Base-by-base conservation (phyloP, 2,113 vertebrate genomes). In the Anoura caudifer region DNA sequence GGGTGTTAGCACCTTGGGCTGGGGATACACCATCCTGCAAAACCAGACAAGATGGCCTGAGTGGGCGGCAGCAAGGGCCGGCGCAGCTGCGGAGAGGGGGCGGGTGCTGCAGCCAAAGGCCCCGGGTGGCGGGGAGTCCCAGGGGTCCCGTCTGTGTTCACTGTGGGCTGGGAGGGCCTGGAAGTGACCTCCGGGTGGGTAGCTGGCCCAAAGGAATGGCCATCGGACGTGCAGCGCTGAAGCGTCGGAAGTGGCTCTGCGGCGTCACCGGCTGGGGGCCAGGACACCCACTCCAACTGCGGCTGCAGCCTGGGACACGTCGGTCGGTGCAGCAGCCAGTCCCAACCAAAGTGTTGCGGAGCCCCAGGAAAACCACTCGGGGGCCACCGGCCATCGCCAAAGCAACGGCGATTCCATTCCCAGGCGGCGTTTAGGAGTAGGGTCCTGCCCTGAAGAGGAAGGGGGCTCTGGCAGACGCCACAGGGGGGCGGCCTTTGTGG, bases 11-110 rank as follows among this genome's bases (percentile, higher is more conserved):
- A 43, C 70, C 72, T 50, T 36, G 36, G 95, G 90, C 79, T 85
- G 93, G 4, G 70, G 20, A 15, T 85, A 92, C 5, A 17, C 1
- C 43, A 79, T 72, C 77, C 84, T 94, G 89, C 13, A 65, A 92
- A 22, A 43, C n/a, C 75, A 24, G 36, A 38, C 33, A 9, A 3
- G 0, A n/a, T 2, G 10, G 14, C 0, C 1, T 13, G 69, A 14
- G 47, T 28, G 28, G 36, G 38, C 16, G 11, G 16, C 33, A 45
- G 43, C 43, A 45, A n/a, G n/a, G n/a, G n/a, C n/a, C n/a, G n/a
- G n/a, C n/a, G n/a, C n/a, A n/a, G n/a, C n/a, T n/a, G n/a, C n/a
- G n/a, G n/a, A n/a, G n/a, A n/a, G n/a, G 43, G 43, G 43, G 43
- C 9, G 43, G 43, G 43, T 9, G 43, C 43, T 45, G 43, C 5